phyloP scores from a whole-genome alignment of 2,113 vertebrate species.

The Rhinopomastus cyanomelas region DNA sequence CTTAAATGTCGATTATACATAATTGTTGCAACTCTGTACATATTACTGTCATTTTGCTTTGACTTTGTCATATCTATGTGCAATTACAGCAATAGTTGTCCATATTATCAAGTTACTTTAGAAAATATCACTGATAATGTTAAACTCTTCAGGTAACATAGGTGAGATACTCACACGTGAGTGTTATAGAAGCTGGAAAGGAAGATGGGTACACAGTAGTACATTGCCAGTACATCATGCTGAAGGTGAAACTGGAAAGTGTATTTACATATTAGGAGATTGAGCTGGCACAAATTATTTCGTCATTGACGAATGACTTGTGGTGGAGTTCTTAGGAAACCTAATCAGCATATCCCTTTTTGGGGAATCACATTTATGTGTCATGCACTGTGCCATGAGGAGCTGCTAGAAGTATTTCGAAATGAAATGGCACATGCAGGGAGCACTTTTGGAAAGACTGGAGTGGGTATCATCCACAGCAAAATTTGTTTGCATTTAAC shows the following conservation, averaged over 20 bases:
- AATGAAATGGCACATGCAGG: rapidly evolving
- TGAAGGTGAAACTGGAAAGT: not conserved
- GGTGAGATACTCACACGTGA: not conserved
- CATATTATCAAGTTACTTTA: not conserved
- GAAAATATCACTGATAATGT: not conserved
- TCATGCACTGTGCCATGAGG: not conserved
- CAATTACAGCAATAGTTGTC: not conserved
- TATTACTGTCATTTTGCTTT: not conserved
- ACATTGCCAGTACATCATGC: not conserved
- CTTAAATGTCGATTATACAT: not conserved
- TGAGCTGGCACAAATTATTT: not conserved
- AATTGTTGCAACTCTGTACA: not conserved
- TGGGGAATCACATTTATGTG: not conserved
- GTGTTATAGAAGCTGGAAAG: not conserved
- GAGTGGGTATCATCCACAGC: rapidly evolving
- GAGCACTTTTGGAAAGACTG: rapidly evolving
- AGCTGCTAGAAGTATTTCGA: not conserved
- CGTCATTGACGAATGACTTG: not conserved
- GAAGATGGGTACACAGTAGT: not conserved
- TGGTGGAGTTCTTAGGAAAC: not conserved
- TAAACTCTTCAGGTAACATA: not conserved
- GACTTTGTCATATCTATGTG: not conserved
- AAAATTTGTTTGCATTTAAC: not conserved
- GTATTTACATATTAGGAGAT: not conserved
- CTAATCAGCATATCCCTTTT: not conserved